Conservation (phyloP, 2,797 vertebrate genomes). For the Melopsittacus undulatus region DNA sequence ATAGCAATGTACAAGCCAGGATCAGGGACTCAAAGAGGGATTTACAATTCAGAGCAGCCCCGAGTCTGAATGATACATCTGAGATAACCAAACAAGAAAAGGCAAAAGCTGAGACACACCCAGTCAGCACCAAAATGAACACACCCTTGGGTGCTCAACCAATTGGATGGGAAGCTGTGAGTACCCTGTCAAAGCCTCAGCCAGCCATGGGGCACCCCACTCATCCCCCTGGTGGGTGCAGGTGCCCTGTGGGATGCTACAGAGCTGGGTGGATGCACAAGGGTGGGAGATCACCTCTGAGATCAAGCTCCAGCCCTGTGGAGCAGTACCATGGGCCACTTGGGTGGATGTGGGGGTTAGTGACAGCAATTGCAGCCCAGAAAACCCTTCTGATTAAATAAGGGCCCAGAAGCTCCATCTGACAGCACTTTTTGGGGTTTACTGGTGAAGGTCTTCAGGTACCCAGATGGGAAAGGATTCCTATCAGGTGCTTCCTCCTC, state of each 20-base stretch:
- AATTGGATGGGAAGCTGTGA: fast-evolving
- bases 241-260: neutral
- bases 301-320: neutral
- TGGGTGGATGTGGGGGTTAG: neutral
- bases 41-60: neutral
- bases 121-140: neutral
- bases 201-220: neutral
- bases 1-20: neutral
- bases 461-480: neutral
- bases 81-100: neutral
- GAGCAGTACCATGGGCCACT: neutral
- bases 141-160: neutral
- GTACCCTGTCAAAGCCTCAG: neutral
- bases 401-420: neutral
- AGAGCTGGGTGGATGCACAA: neutral
- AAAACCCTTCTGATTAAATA: neutral
- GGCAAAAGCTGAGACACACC: fast-evolving
- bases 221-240: neutral
- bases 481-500: neutral
- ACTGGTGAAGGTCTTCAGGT: neutral
- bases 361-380: neutral
- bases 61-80: neutral
- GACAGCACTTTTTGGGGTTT: neutral
- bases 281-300: neutral
- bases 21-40: fast-evolving